Evolutionary conservation across 1,140 invertebrate species (phyloP).

Genomic region (Coptotermes formosanus): DNA sequence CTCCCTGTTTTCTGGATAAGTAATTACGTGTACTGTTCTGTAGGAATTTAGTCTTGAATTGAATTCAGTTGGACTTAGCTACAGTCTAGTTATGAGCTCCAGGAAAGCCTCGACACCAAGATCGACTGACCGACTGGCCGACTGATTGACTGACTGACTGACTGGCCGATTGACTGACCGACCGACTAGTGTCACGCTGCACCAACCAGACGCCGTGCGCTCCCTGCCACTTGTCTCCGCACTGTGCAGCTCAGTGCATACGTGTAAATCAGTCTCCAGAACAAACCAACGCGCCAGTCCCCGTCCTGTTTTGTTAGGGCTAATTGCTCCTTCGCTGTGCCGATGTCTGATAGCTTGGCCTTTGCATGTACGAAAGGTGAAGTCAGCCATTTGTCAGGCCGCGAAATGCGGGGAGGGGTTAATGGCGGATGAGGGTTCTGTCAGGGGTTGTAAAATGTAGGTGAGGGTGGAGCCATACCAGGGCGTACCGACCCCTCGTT

Average conservation of each 20-base stretch:
- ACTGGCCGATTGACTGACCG: too few relatives aligned
- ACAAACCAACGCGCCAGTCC: neutral
- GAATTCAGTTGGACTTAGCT: too few relatives aligned
- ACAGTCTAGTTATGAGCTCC: too few relatives aligned
- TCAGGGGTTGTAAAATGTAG: neutral
- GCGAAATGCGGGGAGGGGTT: neutral
- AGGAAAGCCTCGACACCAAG: too few relatives aligned
- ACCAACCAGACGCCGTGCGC: too few relatives aligned
- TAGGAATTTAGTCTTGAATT: too few relatives aligned
- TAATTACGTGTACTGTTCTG: too few relatives aligned
- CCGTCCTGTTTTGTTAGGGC: neutral
- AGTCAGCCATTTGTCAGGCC: slow-evolving; percentile 27
- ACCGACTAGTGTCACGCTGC: too few relatives aligned
- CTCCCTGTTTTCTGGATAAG: too few relatives aligned
- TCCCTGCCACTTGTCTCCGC: too few relatives aligned
- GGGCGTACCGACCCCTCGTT: neutral
- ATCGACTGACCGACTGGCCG: too few relatives aligned
- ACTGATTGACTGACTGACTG: too few relatives aligned
- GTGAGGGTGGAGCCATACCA: slow-evolving; percentile 12
- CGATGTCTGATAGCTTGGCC: neutral
- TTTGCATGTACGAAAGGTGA: slow-evolving; percentile 22
- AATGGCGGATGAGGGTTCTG: neutral
- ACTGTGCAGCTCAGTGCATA: neutral
- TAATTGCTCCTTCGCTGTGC: neutral
- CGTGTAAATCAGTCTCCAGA: neutral